Conservation (phyloP, 2,888 invertebrate species). For the Chouioia cunea region DNA sequence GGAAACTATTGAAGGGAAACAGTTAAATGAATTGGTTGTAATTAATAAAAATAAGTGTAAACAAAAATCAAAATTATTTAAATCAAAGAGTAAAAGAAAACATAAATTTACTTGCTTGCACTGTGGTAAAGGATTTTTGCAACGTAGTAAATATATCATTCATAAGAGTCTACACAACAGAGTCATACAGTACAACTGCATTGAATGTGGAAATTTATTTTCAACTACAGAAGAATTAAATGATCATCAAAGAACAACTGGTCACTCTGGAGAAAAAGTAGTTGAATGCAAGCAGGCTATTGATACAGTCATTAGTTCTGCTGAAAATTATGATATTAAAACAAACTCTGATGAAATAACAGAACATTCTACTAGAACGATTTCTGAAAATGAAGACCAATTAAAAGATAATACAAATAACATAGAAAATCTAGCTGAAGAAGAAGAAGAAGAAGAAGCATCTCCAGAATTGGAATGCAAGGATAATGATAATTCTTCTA, state of each 20-base stretch:
- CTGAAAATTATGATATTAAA: slow-evolving; percentile 26
- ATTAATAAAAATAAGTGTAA: slow-evolving; percentile 72
- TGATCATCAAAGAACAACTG: slow-evolving; percentile 72
- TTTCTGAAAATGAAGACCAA: slow-evolving; percentile 26
- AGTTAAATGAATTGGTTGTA: slow-evolving; percentile 75
- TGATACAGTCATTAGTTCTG: not conserved
- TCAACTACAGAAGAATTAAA: slow-evolving; percentile 70
- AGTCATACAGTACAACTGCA: slow-evolving; percentile 74
- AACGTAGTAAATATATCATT: slow-evolving; percentile 69
- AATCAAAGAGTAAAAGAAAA: slow-evolving; percentile 54
- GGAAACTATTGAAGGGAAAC: slow-evolving; percentile 73
- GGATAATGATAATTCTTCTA: slow-evolving; percentile 58
- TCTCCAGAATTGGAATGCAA: slow-evolving; percentile 24
- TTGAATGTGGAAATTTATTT: slow-evolving; percentile 70
- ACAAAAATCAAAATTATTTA: slow-evolving; percentile 70
- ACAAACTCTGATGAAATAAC: slow-evolving; percentile 49
- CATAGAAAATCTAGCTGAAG: slow-evolving; percentile 20
- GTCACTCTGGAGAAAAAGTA: slow-evolving; percentile 72
- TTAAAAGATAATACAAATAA: slow-evolving; percentile 17
- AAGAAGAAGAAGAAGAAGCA: slow-evolving; percentile 15
- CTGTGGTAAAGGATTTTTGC: slow-evolving; percentile 71
- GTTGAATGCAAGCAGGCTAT: slow-evolving; percentile 59
- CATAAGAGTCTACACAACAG: slow-evolving; percentile 72
- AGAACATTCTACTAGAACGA: slow-evolving; percentile 17
- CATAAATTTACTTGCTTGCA: slow-evolving; percentile 70